phyloP scores from a whole-genome alignment of 2,113 vertebrate genomes.

The Hyperoodon ampullatus region DNA sequence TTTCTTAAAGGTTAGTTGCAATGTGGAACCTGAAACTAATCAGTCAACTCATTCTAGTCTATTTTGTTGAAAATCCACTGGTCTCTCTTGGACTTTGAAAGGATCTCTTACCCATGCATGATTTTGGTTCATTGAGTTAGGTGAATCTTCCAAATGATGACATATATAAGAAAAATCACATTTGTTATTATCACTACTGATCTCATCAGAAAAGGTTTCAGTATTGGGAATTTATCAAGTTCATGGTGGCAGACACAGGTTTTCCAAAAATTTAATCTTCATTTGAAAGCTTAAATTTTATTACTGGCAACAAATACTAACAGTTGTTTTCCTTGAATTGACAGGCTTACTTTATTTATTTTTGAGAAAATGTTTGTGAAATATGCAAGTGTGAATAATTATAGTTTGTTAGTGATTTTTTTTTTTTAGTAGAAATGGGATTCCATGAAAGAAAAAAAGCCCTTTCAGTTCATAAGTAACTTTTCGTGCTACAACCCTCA shows the following conservation, averaged over 20 bases:
- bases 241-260: background rate
- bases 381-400: background rate
- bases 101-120: background rate
- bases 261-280: background rate
- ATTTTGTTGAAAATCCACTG: background rate
- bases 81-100: background rate
- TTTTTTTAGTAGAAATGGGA: background rate
- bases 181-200: background rate
- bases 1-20: background rate
- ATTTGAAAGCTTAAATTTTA: background rate
- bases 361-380: background rate
- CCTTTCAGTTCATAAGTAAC: background rate
- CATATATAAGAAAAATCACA: background rate
- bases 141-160: background rate
- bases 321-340: background rate
- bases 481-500: background rate
- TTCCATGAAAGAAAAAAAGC: background rate
- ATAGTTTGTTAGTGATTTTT: background rate
- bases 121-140: background rate
- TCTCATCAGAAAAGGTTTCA: background rate
- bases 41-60: background rate
- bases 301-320: background rate
- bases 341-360: background rate
- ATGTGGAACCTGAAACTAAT: background rate
- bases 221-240: background rate